Percentiles rank a stretch among this genome's conserved stretches.
Evolutionary conservation across 2,113 vertebrate species (phyloP).

Genomic region (Brienomyrus brachyistius): DNA sequence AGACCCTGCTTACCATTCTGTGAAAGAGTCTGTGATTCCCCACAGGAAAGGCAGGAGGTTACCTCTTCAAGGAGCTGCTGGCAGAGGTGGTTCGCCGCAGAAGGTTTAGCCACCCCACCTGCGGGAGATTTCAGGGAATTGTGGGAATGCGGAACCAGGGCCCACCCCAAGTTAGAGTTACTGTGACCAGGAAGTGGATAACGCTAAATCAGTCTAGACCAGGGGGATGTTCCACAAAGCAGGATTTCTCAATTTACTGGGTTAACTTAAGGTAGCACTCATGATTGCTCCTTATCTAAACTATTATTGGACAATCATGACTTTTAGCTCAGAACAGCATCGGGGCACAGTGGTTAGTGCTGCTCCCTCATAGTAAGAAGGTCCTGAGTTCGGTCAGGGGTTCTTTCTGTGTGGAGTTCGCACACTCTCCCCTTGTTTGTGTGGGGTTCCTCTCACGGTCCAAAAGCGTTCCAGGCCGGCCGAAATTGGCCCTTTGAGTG

Average conservation of each 20-base stretch:
- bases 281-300: neutral
- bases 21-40: neutral
- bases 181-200: neutral
- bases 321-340: neutral
- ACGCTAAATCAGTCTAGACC: neutral
- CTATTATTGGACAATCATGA: neutral
- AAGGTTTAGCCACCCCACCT: slow-evolving; percentile 5
- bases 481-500: too few relatives aligned
- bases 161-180: neutral
- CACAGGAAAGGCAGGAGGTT: neutral
- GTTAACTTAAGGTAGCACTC: neutral
- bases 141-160: neutral
- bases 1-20: neutral
- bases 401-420: too few relatives aligned
- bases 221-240: neutral
- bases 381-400: too few relatives aligned
- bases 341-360: too few relatives aligned
- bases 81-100: neutral
- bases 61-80: neutral
- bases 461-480: too few relatives aligned
- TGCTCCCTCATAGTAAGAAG: too few relatives aligned
- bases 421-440: too few relatives aligned
- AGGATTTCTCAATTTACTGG: neutral
- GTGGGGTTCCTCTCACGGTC: too few relatives aligned
- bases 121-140: neutral